These are phyloP conservation scores for Vanacampus margaritifer DNA, from an alignment of 2,113 vertebrate genomes.

Conservation along the genomic window DNA sequence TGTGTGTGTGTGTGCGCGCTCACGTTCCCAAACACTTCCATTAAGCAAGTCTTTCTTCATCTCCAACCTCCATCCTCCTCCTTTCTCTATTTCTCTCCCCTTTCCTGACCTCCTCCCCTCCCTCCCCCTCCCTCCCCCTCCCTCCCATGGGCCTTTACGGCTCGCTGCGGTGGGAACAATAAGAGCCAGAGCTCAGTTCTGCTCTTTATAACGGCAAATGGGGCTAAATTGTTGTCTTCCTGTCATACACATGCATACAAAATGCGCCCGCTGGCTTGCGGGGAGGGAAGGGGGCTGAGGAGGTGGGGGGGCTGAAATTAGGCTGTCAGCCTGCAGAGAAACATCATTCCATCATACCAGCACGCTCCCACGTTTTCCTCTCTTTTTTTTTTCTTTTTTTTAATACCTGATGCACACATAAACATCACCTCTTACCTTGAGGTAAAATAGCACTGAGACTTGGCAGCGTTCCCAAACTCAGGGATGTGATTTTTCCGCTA, in stretches of 20 bases:
- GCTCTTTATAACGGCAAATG: conserved; percentile 88
- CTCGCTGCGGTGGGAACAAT: conserved; percentile 44
- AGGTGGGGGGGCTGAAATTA: conserved; percentile 73
- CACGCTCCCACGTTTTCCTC: conserved; percentile 55
- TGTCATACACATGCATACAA: conserved; percentile 65
- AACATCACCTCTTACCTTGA: conserved; percentile 18
- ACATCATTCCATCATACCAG: conserved; percentile 73
- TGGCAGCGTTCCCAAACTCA: background rate
- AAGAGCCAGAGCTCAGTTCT: conserved; percentile 62
- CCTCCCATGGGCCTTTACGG: conserved; percentile 16
- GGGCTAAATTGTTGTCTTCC: conserved; percentile 92
- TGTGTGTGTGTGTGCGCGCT: conserved; percentile 6
- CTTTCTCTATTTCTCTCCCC: background rate
- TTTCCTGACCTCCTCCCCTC: background rate
- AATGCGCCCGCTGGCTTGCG: conserved; percentile 28
- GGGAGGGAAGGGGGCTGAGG: conserved; percentile 30
- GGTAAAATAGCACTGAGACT: conserved; percentile 37
- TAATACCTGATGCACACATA: conserved; percentile 20
- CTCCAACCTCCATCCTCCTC: background rate
- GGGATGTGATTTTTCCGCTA: too few relatives aligned
- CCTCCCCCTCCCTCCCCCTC: background rate
- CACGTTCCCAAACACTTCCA: background rate
- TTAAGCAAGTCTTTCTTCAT: conserved; percentile 3
- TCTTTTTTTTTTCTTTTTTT: conserved; percentile 4
- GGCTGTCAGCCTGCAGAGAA: conserved; percentile 74